A percentile compares a stretch with the other conserved stretches of the same genome.
Conservation (phyloP, 2,113 vertebrate genomes). For the Martes martes region DNA sequence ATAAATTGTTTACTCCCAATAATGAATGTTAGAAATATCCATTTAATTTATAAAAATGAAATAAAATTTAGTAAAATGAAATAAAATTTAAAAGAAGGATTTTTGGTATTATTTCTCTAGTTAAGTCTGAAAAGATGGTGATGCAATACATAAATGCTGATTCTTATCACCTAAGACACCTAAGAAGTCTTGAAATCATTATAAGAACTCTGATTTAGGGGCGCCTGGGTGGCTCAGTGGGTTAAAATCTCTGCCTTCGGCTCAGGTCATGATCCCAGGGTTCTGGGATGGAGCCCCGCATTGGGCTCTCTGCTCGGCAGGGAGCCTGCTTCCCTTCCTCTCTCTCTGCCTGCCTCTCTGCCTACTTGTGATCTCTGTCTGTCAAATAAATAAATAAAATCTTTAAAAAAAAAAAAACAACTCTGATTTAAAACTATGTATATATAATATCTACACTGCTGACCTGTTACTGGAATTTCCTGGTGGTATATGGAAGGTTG, state of each 20-base stretch:
- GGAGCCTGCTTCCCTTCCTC: too few species aligned
- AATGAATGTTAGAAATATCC: background rate
- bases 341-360: too few species aligned
- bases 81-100: background rate
- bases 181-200: background rate
- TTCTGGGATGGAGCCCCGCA: too few species aligned
- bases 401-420: background rate
- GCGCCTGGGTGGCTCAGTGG: too few species aligned
- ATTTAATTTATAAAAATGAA: background rate
- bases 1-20: background rate
- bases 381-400: too few species aligned
- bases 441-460: background rate
- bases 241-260: too few species aligned
- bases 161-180: background rate
- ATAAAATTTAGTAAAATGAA: background rate
- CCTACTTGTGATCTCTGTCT: too few species aligned
- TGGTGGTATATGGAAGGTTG: background rate
- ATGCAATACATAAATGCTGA: background rate
- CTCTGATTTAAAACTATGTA: background rate
- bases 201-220: background rate
- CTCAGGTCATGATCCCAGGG: too few species aligned
- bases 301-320: too few species aligned
- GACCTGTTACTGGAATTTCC: background rate
- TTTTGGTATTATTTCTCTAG: background rate
- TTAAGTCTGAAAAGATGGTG: background rate